Conservation (phyloP, 2,888 invertebrate species). For the Epistrophella euchroma region DNA sequence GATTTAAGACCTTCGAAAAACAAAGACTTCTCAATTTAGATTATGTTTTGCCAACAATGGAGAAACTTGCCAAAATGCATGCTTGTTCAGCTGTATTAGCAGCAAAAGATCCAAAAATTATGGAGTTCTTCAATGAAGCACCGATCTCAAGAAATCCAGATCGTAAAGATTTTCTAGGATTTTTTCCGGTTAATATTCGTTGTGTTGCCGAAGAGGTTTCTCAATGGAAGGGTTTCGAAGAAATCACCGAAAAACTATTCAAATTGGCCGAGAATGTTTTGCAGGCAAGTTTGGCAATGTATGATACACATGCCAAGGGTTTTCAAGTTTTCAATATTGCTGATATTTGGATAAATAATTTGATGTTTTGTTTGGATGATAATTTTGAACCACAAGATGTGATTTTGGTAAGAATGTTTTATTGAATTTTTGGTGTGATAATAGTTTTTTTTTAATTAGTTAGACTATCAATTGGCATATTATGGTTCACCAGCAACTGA, state of each 20-base stretch:
- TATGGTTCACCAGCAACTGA: constrained; percentile 83
- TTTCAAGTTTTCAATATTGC: constrained; percentile 82
- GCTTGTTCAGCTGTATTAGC: constrained; percentile 84
- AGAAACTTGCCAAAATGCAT: constrained; percentile 86
- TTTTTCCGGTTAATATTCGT: constrained; percentile 82
- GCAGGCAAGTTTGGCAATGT: constrained; percentile 80
- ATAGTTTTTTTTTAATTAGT: constrained; percentile 74
- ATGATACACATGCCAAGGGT: constrained; percentile 78
- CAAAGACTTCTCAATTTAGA: constrained; percentile 85
- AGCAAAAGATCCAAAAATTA: constrained; percentile 78
- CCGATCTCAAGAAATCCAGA: constrained; percentile 82
- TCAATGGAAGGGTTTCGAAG: constrained; percentile 82
- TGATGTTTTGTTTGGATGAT: constrained; percentile 82
- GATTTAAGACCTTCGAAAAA: constrained; percentile 85
- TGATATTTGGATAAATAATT: constrained; percentile 83
- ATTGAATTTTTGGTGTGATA: neutral
- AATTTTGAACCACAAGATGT: constrained; percentile 81
- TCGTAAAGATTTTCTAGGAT: constrained; percentile 81
- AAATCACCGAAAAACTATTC: constrained; percentile 82
- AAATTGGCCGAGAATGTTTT: constrained; percentile 81
- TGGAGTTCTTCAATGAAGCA: constrained; percentile 81
- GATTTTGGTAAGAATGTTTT: constrained; percentile 79
- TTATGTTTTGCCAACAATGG: constrained; percentile 84
- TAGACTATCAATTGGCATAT: constrained; percentile 83
- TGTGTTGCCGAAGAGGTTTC: constrained; percentile 81